Conservation (phyloP, 1,140 invertebrate species). For the Drosophila pectinifera region DNA sequence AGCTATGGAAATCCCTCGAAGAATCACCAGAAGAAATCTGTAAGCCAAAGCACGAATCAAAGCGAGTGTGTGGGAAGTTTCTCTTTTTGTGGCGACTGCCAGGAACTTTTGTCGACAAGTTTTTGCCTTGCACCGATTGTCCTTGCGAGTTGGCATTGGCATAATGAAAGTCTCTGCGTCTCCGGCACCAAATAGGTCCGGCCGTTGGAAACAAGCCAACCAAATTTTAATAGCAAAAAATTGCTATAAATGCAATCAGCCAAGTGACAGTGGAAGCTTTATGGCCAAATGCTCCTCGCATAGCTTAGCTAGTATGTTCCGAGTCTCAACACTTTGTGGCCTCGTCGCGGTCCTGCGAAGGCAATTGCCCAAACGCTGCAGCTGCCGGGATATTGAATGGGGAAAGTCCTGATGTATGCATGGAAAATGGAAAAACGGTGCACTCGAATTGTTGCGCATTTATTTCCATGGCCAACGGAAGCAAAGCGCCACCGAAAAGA, state of each 20-base stretch:
- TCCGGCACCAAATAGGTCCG: conserved; percentile 44
- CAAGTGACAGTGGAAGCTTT: conserved; percentile 60
- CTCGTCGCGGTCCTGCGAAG: conserved; percentile 15
- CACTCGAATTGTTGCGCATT: conserved; percentile 37
- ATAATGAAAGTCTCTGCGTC: conserved; percentile 58
- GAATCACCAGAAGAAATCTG: conserved; percentile 28
- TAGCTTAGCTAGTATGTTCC: neutral
- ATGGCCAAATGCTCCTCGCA: conserved; percentile 40
- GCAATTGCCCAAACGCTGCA: conserved; percentile 45
- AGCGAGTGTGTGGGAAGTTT: conserved; percentile 27
- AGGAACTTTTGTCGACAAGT: conserved; percentile 55
- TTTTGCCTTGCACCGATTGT: conserved; percentile 46
- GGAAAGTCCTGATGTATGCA: conserved; percentile 35
- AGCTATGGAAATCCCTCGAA: conserved; percentile 47
- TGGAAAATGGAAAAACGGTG: conserved; percentile 30
- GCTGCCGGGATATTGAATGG: conserved; percentile 19
- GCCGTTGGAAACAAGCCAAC: conserved; percentile 70
- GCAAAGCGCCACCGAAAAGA: conserved; percentile 1
- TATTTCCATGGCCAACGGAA: conserved; percentile 36
- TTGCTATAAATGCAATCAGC: conserved; percentile 65
- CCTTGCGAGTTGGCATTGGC: conserved; percentile 54
- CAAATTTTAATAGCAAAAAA: conserved; percentile 63
- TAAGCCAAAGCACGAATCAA: conserved; percentile 28
- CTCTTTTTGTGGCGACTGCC: conserved; percentile 37
- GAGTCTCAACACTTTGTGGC: conserved; percentile 1